A percentile compares a stretch with the other conserved stretches of the same genome.
Evolutionary conservation across 1,140 invertebrate species (phyloP).

Genomic region (Penaeus japonicus): DNA sequence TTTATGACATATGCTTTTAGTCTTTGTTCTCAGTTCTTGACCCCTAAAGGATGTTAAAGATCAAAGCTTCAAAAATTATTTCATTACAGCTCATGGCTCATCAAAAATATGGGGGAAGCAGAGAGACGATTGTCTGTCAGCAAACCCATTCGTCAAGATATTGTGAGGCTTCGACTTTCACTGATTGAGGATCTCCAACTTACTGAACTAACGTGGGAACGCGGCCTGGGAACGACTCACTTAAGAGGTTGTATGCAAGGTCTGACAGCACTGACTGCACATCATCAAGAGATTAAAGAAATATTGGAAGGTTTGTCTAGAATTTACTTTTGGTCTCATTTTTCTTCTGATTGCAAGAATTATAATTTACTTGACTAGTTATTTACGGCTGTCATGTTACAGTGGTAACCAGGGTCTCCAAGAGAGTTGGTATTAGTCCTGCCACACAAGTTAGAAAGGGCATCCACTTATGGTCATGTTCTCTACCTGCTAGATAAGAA

Average conservation of each 20-base stretch:
- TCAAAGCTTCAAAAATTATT: background rate
- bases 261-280: conserved; percentile 67
- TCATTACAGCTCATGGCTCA: conserved; percentile 69
- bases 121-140: conserved; percentile 71
- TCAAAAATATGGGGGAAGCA: conserved; percentile 72
- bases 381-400: too few species aligned
- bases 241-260: conserved; percentile 72
- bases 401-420: too few species aligned
- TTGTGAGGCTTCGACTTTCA: conserved; percentile 70
- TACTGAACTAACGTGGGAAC: conserved; percentile 76
- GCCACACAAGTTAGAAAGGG: too few species aligned
- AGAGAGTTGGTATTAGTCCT: too few species aligned
- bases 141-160: conserved; percentile 73
- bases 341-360: background rate
- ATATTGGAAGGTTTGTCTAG: conserved; percentile 43
- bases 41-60: background rate
- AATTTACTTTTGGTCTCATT: background rate
- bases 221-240: conserved; percentile 87
- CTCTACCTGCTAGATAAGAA: too few species aligned
- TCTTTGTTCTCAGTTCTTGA: background rate
- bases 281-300: conserved; percentile 45
- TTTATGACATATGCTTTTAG: too few species aligned
- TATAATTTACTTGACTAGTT: background rate
- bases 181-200: conserved; percentile 70
- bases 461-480: too few species aligned